Conservation (phyloP, 2,888 invertebrate genomes). For the Diarsia mendica region DNA sequence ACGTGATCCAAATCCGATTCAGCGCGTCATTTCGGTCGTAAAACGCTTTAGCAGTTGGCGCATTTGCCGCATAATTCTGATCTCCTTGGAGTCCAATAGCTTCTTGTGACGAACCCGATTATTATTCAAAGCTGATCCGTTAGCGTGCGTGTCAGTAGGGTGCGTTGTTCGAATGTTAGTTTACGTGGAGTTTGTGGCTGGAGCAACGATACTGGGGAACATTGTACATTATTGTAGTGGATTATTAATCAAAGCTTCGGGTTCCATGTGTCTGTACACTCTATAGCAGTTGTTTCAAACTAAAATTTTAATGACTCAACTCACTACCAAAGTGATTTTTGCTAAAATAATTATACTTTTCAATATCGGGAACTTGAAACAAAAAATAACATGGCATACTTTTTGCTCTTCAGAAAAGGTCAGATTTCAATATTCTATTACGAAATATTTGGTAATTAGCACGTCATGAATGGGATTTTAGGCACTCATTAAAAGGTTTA, state of each 20-base stretch:
- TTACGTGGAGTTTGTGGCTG: constrained; percentile 23
- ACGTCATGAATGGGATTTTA: constrained; percentile 36
- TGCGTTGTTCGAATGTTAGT: constrained; percentile 48
- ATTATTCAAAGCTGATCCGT: constrained; percentile 82
- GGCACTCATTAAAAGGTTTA: constrained; percentile 53
- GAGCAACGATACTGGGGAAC: constrained; percentile 16
- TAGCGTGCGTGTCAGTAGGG: constrained; percentile 64
- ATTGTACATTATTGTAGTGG: constrained; percentile 23
- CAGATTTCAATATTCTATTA: constrained; percentile 42
- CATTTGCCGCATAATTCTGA: constrained; percentile 86
- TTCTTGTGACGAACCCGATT: constrained; percentile 72
- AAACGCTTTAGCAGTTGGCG: constrained; percentile 87
- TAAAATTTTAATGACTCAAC: background rate
- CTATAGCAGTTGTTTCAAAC: background rate
- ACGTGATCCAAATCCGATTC: constrained; percentile 89
- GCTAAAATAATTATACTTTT: constrained; percentile 3
- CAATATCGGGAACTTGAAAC: too few relatives aligned
- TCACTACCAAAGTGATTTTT: background rate
- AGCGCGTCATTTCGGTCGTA: constrained; percentile 85
- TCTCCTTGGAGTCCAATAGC: constrained; percentile 80
- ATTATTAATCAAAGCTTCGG: constrained; percentile 36
- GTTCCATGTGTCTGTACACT: background rate
- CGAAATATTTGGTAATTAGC: constrained; percentile 52
- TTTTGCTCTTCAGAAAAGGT: background rate
- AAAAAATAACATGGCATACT: too few relatives aligned